phyloP scores from a whole-genome alignment of 2,888 invertebrate species.

The Unio pictorum region DNA sequence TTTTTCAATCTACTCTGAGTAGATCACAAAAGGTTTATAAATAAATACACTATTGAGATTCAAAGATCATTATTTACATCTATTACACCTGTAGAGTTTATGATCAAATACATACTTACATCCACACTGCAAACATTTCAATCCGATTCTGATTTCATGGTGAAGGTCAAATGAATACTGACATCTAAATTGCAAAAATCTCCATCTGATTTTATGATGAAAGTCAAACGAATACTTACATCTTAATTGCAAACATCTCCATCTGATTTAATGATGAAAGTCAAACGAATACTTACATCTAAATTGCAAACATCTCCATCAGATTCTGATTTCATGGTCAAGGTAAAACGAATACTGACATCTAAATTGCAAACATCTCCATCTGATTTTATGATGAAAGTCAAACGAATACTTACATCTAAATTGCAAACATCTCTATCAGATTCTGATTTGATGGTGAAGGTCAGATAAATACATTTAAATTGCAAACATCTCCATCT shows the following conservation, averaged over 20 bases:
- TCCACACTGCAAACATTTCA: conserved; percentile 27
- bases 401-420: conserved; percentile 19
- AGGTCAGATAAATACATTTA: no score
- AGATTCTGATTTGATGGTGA: conserved; percentile 30
- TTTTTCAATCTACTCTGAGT: no score
- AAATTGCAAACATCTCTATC: conserved; percentile 22
- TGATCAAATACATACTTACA: conserved; percentile 19
- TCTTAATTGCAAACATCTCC: no score
- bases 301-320: conserved; percentile 22
- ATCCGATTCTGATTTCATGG: conserved; percentile 19
- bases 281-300: conserved; percentile 23
- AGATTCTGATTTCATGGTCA: conserved; percentile 17
- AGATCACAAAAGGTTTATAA: no score
- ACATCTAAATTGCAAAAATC: conserved; percentile 31
- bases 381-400: background rate
- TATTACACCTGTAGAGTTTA: no score
- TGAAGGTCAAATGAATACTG: conserved; percentile 7
- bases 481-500: no score
- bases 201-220: conserved; percentile 32
- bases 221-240: no score
- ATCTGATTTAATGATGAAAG: no score
- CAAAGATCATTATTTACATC: no score
- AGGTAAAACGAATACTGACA: conserved; percentile 17
- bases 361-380: conserved; percentile 25
- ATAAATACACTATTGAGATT: no score